Evolutionary conservation across 2,113 vertebrate species (phyloP).

Genomic region (Perccottus glenii): DNA sequence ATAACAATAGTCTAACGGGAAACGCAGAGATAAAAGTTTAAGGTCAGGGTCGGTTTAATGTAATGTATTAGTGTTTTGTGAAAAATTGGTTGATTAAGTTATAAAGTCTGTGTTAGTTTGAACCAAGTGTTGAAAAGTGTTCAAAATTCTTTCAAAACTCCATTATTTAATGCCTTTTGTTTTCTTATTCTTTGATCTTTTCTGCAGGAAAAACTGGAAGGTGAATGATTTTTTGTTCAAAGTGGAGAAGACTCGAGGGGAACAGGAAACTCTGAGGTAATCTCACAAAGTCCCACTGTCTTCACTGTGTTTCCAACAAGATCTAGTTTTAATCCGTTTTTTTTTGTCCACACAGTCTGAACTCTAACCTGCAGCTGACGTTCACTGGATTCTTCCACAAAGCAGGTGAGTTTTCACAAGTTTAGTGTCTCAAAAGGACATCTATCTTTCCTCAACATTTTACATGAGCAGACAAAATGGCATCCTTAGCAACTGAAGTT

Average conservation of each 20-base stretch:
- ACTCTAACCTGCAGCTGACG: conserved; percentile 95
- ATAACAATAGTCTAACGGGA: too few relatives aligned
- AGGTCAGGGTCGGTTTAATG: too few relatives aligned
- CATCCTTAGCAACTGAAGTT: too few relatives aligned
- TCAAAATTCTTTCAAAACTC: too few relatives aligned
- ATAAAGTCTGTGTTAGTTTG: too few relatives aligned
- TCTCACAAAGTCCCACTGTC: background rate
- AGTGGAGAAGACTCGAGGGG: conserved; percentile 94
- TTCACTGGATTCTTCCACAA: conserved; percentile 99
- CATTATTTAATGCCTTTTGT: background rate
- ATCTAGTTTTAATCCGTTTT: background rate
- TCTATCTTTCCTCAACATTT: background rate
- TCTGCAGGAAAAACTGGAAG: conserved; percentile 89
- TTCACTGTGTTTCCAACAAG: background rate
- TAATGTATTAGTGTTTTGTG: too few relatives aligned
- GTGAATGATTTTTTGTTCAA: conserved; percentile 92
- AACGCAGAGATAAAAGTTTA: too few relatives aligned
- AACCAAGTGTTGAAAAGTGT: too few relatives aligned
- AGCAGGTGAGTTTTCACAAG: conserved; percentile 79
- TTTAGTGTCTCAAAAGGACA: background rate
- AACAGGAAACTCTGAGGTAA: conserved; percentile 94
- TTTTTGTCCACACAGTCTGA: conserved; percentile 79
- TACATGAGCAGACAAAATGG: too few relatives aligned
- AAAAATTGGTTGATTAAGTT: too few relatives aligned
- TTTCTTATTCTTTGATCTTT: background rate